Base-by-base conservation (phyloP, 2,797 vertebrate species). In the Gymnodraco acuticeps region DNA sequence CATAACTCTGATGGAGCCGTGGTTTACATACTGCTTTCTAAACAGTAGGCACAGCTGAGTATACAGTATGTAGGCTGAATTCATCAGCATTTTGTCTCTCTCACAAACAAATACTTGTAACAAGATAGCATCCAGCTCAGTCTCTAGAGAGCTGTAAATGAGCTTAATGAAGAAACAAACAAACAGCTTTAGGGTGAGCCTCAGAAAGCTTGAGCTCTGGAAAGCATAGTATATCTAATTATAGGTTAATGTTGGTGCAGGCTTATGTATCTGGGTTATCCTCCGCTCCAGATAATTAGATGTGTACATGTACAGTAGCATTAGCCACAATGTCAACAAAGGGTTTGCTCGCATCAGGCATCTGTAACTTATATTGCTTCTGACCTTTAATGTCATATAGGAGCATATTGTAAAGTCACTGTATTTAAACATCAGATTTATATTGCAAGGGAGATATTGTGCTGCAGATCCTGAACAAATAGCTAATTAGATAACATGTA, bases 161-260 rank as follows among this genome's bases (percentile, higher is more conserved):
- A 91, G 82, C 86, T 91, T 89, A 89, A 91, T 88, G 88, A 89
- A 87, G 74, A 93, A 91, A 91, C 87, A 93, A 93, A 89, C 87
- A 90, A 87, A 89, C 72, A 23, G 81, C 84, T 92, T 88, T 84
- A 80, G 84, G 83, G 75, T 61, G 47, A 88, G 82, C 64, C 59
- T 87, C 70, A 69, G 85, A 90, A 81, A 85, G 90, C 87, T 76
- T 65, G 82, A 81, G 82, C 82, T 89, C 81, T 88, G 81, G 69
- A 86, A 88, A 87, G 77, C 71, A 20, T 70, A 68, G 77, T 75
- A 88, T 88, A 90, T 89, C 84, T 91, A 89, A 92, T 94, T 93
- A 87, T 93, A 87, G 91, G 88, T 92, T 90, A 92, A 92, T 83
- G 87, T 88, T 38, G 38, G 75, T 48, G 48, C 70, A 78, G 65